A percentile compares a stretch with the other conserved stretches of the same genome.
phyloP scores from a whole-genome alignment of 2,888 invertebrate genomes.

The Cosmorhoe ocellata region DNA sequence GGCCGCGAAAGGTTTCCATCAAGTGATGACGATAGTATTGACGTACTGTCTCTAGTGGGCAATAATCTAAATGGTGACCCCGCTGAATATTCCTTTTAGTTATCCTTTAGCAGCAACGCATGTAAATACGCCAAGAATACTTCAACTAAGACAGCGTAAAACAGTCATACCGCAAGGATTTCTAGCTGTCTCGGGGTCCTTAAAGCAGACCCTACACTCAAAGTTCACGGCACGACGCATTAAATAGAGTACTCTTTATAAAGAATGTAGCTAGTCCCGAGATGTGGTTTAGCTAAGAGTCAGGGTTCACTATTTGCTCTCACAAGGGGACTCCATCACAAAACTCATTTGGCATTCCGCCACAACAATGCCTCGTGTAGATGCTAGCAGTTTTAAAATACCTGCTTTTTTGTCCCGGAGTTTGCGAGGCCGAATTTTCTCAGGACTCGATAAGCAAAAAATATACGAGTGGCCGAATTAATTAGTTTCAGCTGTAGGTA shows the following conservation, averaged over 20 bases:
- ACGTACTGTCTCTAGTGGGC: no score
- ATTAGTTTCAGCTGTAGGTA: not conserved
- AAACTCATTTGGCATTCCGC: conserved; percentile 81
- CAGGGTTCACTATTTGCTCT: conserved; percentile 65
- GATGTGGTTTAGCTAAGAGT: conserved; percentile 56
- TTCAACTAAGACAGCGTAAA: not conserved
- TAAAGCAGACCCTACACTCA: conserved; percentile 14
- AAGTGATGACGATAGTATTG: no score
- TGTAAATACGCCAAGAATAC: not conserved
- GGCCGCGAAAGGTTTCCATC: no score
- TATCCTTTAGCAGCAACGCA: no score
- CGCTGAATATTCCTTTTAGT: no score
- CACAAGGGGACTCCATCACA: conserved; percentile 71
- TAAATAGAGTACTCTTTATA: conserved; percentile 24
- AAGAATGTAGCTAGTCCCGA: conserved; percentile 35
- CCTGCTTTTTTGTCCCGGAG: conserved; percentile 62
- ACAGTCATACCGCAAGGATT: conserved; percentile 2
- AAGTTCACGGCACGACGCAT: conserved; percentile 21
- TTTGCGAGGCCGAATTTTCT: conserved; percentile 62
- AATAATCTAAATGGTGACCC: no score
- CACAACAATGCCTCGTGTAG: conserved; percentile 72
- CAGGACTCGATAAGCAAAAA: conserved; percentile 24
- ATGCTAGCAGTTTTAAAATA: conserved; percentile 73
- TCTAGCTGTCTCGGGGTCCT: conserved; percentile 7
- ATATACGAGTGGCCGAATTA: not conserved